phyloP scores from a whole-genome alignment of 2,797 vertebrate species.

The Poeciliopsis infans region DNA sequence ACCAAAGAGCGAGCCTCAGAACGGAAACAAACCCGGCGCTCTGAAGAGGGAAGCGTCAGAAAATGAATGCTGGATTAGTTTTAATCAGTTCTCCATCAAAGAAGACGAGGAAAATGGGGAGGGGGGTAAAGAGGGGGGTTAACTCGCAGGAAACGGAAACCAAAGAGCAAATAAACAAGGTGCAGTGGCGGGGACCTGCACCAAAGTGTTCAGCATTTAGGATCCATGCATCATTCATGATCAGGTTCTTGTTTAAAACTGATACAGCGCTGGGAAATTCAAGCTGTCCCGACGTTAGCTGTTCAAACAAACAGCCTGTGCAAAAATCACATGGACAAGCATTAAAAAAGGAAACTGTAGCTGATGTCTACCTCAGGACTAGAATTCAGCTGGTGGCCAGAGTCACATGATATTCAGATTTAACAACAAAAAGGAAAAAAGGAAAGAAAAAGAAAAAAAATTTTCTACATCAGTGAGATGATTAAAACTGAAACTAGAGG shows the following conservation, averaged over 20 bases:
- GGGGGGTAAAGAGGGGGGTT: not conserved
- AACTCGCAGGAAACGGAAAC: slow-evolving; percentile 16
- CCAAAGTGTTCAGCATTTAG: not conserved
- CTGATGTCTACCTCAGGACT: not conserved
- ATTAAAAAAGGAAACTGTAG: not conserved
- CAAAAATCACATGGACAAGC: not conserved
- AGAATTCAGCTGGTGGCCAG: not conserved
- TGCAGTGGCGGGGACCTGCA: not conserved
- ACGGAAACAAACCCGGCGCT: slow-evolving; percentile 34
- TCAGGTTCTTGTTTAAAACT: not conserved
- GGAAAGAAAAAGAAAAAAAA: not conserved
- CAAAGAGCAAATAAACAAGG: not conserved
- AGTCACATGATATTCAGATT: no score
- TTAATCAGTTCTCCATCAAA: slow-evolving; percentile 50
- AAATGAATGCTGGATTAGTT: slow-evolving; percentile 54
- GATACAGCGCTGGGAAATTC: not conserved
- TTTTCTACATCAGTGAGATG: no score
- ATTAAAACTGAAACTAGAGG: no score
- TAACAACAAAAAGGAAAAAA: no score
- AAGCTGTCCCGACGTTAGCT: not conserved
- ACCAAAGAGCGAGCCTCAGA: slow-evolving; percentile 50
- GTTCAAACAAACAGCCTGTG: not conserved
- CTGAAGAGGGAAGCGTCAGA: slow-evolving; percentile 47
- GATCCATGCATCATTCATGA: not conserved
- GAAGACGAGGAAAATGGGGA: not conserved